Evolutionary conservation across 1,140 invertebrate genomes (phyloP).

Genomic region (Tetraneura akinire): DNA sequence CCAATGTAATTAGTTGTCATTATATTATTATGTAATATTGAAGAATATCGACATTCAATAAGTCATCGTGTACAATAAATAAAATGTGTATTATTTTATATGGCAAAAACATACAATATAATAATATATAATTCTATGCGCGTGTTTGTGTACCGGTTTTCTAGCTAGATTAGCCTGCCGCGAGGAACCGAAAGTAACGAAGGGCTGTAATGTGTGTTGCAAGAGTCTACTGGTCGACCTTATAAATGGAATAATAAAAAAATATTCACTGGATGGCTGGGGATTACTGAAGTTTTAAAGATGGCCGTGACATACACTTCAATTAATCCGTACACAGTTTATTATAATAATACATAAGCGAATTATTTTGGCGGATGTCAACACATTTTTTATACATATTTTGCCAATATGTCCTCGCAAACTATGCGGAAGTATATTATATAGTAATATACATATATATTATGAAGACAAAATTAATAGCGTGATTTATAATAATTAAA

Average conservation of each 20-base stretch:
- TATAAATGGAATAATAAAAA: constrained; percentile 11
- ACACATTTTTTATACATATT: neutral
- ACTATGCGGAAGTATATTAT: constrained; percentile 21
- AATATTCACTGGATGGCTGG: neutral
- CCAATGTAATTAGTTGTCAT: too few relatives aligned
- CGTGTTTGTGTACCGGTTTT: neutral
- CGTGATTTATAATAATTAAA: neutral
- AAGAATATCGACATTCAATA: too few relatives aligned
- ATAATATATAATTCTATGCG: neutral
- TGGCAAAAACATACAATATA: too few relatives aligned
- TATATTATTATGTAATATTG: too few relatives aligned
- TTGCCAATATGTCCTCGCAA: constrained; percentile 19
- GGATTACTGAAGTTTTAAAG: constrained; percentile 35
- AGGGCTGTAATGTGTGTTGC: constrained; percentile 25
- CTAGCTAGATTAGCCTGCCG: too few relatives aligned
- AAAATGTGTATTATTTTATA: too few relatives aligned
- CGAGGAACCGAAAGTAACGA: constrained; percentile 29
- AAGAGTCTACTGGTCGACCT: constrained; percentile 45
- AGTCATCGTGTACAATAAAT: too few relatives aligned
- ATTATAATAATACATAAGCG: neutral
- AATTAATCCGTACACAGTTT: neutral
- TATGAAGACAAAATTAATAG: too few relatives aligned
- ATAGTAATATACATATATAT: neutral
- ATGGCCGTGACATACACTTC: constrained; percentile 44
- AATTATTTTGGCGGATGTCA: constrained; percentile 13